Evolutionary conservation across 2,113 vertebrate genomes (phyloP).

Genomic region (Tautogolabrus adspersus): DNA sequence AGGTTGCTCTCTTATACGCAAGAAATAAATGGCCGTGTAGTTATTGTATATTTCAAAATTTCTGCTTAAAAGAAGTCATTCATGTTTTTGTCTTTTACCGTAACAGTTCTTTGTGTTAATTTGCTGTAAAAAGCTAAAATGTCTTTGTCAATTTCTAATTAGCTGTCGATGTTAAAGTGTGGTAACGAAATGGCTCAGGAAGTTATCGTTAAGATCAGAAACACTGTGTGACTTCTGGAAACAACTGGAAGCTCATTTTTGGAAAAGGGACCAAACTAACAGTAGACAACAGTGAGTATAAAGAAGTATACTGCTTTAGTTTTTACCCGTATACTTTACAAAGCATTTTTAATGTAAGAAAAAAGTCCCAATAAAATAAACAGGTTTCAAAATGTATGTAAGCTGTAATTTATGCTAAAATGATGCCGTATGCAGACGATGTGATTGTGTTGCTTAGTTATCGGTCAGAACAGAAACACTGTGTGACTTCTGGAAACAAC

Average conservation of each 20-base stretch:
- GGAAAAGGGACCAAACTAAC: slow-evolving; percentile 54
- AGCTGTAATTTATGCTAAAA: too few species aligned
- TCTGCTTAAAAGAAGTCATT: too few species aligned
- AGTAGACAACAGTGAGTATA: too few species aligned
- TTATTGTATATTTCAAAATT: too few species aligned
- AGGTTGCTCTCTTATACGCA: too few species aligned
- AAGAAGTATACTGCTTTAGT: too few species aligned
- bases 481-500: slow-evolving; percentile 34
- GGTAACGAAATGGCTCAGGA: background rate
- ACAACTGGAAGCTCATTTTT: slow-evolving; percentile 38
- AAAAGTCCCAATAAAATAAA: too few species aligned
- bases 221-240: slow-evolving; percentile 42
- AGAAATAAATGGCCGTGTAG: too few species aligned
- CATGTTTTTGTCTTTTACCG: too few species aligned
- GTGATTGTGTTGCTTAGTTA: background rate
- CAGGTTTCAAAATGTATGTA: too few species aligned
- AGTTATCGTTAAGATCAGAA: slow-evolving; percentile 29
- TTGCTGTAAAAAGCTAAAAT: background rate
- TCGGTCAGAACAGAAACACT: slow-evolving; percentile 26
- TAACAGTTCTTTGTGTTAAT: background rate
- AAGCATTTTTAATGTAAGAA: too few species aligned
- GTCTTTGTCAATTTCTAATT: background rate
- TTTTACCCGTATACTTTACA: too few species aligned
- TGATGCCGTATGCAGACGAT: background rate
- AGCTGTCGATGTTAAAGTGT: background rate